phyloP scores from a whole-genome alignment of 2,888 invertebrate genomes.

The Pollenia angustigena region DNA sequence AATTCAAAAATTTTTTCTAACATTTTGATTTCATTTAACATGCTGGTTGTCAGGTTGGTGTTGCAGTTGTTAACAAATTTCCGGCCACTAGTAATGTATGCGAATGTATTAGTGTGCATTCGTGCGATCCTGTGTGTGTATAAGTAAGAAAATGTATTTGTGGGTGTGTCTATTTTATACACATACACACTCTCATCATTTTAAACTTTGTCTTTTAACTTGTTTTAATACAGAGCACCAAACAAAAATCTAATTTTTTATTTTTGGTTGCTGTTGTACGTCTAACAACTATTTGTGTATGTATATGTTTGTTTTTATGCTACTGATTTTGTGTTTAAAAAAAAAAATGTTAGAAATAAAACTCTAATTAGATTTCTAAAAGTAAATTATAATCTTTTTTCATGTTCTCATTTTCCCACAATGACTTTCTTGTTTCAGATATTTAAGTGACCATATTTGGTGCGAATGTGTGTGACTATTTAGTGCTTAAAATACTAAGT shows the following conservation, averaged over 20 bases:
- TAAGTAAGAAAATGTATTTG: constrained; percentile 34
- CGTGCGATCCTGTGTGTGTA: neutral
- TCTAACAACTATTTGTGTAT: neutral
- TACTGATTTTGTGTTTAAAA: constrained; percentile 44
- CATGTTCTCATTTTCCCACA: neutral
- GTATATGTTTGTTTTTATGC: constrained; percentile 19
- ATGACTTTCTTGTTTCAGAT: constrained; percentile 16
- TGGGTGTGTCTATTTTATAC: constrained; percentile 7
- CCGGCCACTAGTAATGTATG: constrained; percentile 37
- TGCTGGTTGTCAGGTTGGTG: constrained; percentile 57
- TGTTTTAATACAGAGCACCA: constrained; percentile 32
- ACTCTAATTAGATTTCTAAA: constrained; percentile 70
- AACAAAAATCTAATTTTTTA: constrained; percentile 16
- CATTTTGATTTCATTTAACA: constrained; percentile 57
- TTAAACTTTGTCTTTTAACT: constrained; percentile 45
- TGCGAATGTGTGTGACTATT: constrained; percentile 29
- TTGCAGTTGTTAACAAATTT: constrained; percentile 64
- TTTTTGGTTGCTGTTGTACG: constrained; percentile 13
- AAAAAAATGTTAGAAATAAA: constrained; percentile 41
- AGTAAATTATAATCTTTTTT: constrained; percentile 57
- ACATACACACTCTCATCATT: constrained; percentile 22
- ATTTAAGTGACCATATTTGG: constrained; percentile 17
- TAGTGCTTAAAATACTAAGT: constrained; percentile 10
- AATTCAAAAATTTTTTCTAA: constrained; percentile 40
- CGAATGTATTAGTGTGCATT: neutral